Evolutionary conservation across 2,797 vertebrate species (phyloP), one percentile per base, ranked within the genome.

Genomic region (Betta splendens): DNA sequence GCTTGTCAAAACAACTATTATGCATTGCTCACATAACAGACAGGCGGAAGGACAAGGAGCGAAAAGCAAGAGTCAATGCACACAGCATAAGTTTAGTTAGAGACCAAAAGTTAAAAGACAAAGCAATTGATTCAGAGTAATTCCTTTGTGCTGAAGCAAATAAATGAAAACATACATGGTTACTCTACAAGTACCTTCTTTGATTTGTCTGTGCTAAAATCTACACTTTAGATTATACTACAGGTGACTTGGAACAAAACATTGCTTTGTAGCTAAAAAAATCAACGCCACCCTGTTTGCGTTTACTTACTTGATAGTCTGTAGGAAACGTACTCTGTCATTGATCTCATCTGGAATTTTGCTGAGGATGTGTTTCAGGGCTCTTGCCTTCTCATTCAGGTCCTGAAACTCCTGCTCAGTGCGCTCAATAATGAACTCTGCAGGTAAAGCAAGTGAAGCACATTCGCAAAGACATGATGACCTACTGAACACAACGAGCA

Each of bases 321-420:
- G 96, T 81, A 98, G 93, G 89, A 98, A 98, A 81, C 95, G 92
- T 89, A 98, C 96, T 93, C 96, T 91, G 91, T 98, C 96, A 54
- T 95, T 97, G 89, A 98, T 98, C 90, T 98, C 96, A 69, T 98
- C 96, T 0, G 96, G 96, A 81, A 98, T 98, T 93, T 97, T 98
- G 89, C 96, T 98, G 86, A 98, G 95, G 80, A 98, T 98, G 57
- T 96, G 94, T 86, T 98, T 98, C 91, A 98, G 94, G 80, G 96
- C 95, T 80, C 95, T 92, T 86, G 96, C 96, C 84, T 98, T 98
- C 71, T 97, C 95, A 48, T 98, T 98, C 40, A 98, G 91, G 85
- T 98, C 96, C 87, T 94, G 94, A 80, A 98, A 98, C 92, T 98
- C 96, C 72, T 95, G 92, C 77, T 98, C 96, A 46, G 94, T 92